Evolutionary conservation across 2,113 vertebrate genomes (phyloP), one percentile per base, ranked within the genome.

Genomic region (Aramus guarauna): DNA sequence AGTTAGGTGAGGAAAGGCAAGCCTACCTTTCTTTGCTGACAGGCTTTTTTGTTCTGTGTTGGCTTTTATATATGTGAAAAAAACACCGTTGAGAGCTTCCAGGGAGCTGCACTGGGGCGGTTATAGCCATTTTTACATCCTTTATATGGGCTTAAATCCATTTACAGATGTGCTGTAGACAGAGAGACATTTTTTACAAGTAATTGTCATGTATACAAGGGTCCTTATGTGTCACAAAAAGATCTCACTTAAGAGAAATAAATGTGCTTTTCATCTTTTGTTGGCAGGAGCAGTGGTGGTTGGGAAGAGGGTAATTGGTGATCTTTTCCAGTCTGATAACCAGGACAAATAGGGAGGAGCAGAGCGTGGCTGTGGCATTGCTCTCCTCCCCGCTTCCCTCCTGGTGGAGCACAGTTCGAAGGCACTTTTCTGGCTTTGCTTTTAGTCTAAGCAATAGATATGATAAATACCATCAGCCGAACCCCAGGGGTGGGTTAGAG

Each of bases 281-380:
- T 87, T 79, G 76, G 73, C 92, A 92, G 90, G 95, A 97, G 86
- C 67, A 27, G 80, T 22, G 85, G 90, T 85, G 96, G 60, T 81
- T 60, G 88, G 90, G 75, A 96, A 95, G 78, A 91, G 89, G 95
- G 81, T 94, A 78, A 94, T 50, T 93, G 83, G 85, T 94, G 94
- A 95, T 97, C 95, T 97, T 97, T 97, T 96, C 94, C 96, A 96
- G 94, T 95, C 96, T 93, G 95, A 90, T 95, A 86, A 92, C 90
- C 92, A 72, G 48, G 69, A 92, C 92, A 87, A 92, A 94, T 56
- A 67, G 67, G 8, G 29, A 34, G 72, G 75, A 74, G 80, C 59
- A 50, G 60, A 19, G 30, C 73, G 24, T 4, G 90, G 66, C 68
- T 62, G 16, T 66, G 86, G 77, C 67, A 15, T 26, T 43, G 48